Base-by-base conservation (phyloP, 2,113 vertebrate species). In the Oxygymnocypris stewartii region DNA sequence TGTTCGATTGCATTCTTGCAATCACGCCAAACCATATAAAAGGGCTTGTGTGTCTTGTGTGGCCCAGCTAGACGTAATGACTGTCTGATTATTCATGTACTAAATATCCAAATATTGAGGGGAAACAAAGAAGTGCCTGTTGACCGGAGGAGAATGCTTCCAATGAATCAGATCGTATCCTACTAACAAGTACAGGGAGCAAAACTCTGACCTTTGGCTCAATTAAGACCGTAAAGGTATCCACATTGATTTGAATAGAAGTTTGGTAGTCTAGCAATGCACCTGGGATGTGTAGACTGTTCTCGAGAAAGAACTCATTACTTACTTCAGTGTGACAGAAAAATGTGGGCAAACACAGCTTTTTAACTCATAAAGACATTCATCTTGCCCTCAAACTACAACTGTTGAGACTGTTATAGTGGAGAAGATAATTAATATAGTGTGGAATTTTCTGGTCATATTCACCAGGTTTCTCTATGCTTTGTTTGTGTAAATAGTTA, bases 1-100 rank as follows among this genome's bases (percentile, higher is more conserved):
- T 94, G 94, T 88, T 89, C 89, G 78, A 87, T 82, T 85, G 86
- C 93, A 92, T 93, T 93, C 90, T 84, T 92, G 90, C 59, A 83
- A 69, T 6, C 35, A 80, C 87, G 92, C 94, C 92, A 94, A 91
- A 88, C 88, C 84, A 84, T 90, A 92, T 89, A 89, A 91, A 92
- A 92, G n/a, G 47, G 77, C 82, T 31, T 86, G 85, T 87, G 90
- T 88, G 69, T 90, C 87, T 74, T 87, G 57, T 84, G 69, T 54
- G 65, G 75, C 65, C 14, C 87, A 79, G 87, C 88, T 63, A 92
- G 92, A 93, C 88, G 11, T 90, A 93, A 93, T 90, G 90, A 88
- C 87, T 89, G 25, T 61, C 83, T 90, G 84, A 87, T 91, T 91
- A 91, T 89, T 78, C 84, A 86, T 88, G 77, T 9, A 44, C 81